Percentiles rank a stretch among this genome's conserved stretches.
These are phyloP conservation scores for Catalaphyllia jardinei DNA, from an alignment of 64 coral and sea anemone genomes.

Conservation along the genomic window DNA sequence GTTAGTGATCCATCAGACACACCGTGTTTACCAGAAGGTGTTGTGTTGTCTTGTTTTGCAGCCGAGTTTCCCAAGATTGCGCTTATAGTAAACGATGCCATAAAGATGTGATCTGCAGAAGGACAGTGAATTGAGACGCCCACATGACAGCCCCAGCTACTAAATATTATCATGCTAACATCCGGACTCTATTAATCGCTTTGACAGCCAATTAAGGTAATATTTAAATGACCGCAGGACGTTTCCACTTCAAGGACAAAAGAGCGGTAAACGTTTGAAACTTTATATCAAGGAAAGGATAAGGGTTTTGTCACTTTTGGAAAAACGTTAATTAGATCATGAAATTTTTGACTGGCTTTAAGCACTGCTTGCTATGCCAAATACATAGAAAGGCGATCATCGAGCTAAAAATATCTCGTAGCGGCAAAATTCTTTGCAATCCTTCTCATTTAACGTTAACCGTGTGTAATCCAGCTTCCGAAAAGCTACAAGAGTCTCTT, in stretches of 20 bases:
- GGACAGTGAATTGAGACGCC: neutral
- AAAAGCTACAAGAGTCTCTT: neutral
- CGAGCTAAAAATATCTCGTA: conserved; percentile 4
- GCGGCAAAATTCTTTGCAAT: neutral
- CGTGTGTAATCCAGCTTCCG: neutral
- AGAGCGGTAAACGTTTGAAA: conserved; percentile 74
- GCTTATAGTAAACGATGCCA: conserved; percentile 34
- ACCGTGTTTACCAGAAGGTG: neutral
- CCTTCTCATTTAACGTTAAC: neutral
- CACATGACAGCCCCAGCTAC: neutral
- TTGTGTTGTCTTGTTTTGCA: neutral
- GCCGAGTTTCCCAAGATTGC: conserved; percentile 36
- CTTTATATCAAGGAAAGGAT: conserved; percentile 14
- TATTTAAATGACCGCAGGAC: conserved; percentile 18
- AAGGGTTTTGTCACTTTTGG: conserved; percentile 40
- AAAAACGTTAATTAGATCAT: conserved; percentile 55
- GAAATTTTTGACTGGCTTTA: conserved; percentile 50
- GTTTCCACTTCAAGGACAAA: conserved; percentile 67
- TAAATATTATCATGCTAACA: conserved; percentile 29
- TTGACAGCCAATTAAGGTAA: conserved; percentile 78
- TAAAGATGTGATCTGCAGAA: conserved; percentile 16
- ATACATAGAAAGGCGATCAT: conserved; percentile 28
- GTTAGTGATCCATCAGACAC: neutral
- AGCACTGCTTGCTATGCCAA: neutral
- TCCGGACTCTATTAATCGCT: conserved; percentile 58